Base-by-base conservation (phyloP, 2,113 vertebrate species). In the Martes martes region DNA sequence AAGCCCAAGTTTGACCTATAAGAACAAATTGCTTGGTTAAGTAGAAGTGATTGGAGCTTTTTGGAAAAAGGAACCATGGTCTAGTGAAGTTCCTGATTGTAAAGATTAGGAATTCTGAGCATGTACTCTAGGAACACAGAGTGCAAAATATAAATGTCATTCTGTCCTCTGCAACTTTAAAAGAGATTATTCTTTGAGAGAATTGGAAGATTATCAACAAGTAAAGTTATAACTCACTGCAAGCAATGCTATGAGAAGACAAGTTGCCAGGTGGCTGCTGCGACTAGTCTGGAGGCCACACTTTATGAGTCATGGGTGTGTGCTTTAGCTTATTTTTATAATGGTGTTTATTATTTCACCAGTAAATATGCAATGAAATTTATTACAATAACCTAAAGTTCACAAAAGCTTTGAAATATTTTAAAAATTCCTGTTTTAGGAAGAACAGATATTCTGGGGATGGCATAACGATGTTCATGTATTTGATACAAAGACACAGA, bases 381-480 rank as follows among this genome's bases (percentile, higher is more conserved):
- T 80, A 1, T 87, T 89, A 95, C 14, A 61, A 24, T 73, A n/a
- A 65, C 86, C 11, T 88, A 76, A 86, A 97, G 78, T 23, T 59
- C 79, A 55, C 57, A 71, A 84, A 89, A 67, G 26, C 24, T 85
- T 80, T 65, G 50, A 91, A 59, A 67, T 83, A 67, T 86, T 93
- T 84, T 0, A 10, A 65, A 93, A 47, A 59, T 50, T 95, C 96
- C 80, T 97, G 18, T 91, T 98, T 93, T 16, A 99, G 99, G 99
- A 99, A 97, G 99, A 99, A 42, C 99, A 99, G 84, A 98, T 99
- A 89, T 99, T 99, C 98, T 99, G 99, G 99, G 99, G 99, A 42
- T 99, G 99, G 99, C 99, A 99, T 97, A 99, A 99, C 67, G 99
- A 99, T 96, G 99, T 99, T 95, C 99, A 99, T 87, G 96, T 99